Percentiles rank a stretch among this genome's conserved stretches.
These are phyloP conservation scores for Drosophila tani DNA, from an alignment of 1,140 invertebrate species.

Conservation along the genomic window DNA sequence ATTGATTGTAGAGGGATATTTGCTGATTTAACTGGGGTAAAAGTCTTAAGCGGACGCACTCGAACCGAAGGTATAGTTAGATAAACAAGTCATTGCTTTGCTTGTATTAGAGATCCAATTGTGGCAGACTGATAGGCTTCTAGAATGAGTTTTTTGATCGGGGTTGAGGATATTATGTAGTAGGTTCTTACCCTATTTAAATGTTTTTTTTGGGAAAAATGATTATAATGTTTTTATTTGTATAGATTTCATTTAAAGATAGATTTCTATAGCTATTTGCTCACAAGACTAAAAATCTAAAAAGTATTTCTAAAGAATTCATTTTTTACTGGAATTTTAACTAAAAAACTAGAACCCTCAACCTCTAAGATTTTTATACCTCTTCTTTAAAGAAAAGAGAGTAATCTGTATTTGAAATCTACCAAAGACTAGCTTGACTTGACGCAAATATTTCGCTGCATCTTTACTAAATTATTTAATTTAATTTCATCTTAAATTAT, in stretches of 20 bases:
- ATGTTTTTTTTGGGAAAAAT: too few relatives aligned
- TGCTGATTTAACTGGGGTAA: slow-evolving; percentile 42
- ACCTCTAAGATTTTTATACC: background rate
- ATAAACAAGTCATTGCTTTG: slow-evolving; percentile 38
- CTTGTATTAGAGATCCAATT: slow-evolving; percentile 23
- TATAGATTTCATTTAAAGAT: background rate
- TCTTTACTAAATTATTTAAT: background rate
- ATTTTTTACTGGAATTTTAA: background rate
- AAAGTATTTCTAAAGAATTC: background rate
- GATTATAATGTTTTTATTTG: background rate
- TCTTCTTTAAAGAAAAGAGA: background rate
- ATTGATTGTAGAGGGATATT: slow-evolving; percentile 44
- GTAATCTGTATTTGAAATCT: too few relatives aligned
- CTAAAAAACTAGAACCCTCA: background rate
- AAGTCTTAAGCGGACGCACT: slow-evolving; percentile 30
- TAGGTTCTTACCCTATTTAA: too few relatives aligned
- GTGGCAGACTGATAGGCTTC: slow-evolving; percentile 25
- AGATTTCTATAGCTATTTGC: background rate
- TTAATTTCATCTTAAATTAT: background rate
- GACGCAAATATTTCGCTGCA: background rate
- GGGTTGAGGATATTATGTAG: too few relatives aligned
- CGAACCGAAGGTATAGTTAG: slow-evolving; percentile 24
- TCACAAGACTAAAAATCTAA: background rate
- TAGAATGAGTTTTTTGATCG: background rate
- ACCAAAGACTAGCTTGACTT: background rate